Percentiles rank a stretch among this genome's conserved stretches.
These are phyloP conservation scores for Felis catus DNA, from an alignment of 2,113 vertebrate genomes.

Conservation along the genomic window F.catus_Fca126_mat1.0 CM031415.1:192586001-192586500, in stretches of 20 bases:
- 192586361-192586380: not conserved
- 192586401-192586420: constrained; percentile 28
- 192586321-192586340: not conserved
- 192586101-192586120: not conserved
- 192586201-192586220: constrained; percentile 68
- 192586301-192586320: not conserved
- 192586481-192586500: constrained; percentile 8
- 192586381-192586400: not conserved
- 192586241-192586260: constrained; percentile 16
- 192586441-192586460: not conserved
- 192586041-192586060: not conserved
- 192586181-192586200: constrained; percentile 34
- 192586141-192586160: constrained; percentile 50
- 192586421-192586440: constrained; percentile 23
- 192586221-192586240: not conserved
- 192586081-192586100: not conserved
- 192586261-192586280: constrained; percentile 25
- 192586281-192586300: constrained; percentile 45
- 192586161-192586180: not conserved
- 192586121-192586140: constrained; percentile 7
- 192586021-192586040: not conserved
- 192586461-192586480: not conserved
- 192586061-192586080: not conserved
- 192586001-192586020: not conserved
- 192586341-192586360: not conserved